A percentile compares a stretch with the other conserved stretches of the same genome.
Conservation (phyloP, 2,113 vertebrate genomes). For the Lates calcarifer region DNA sequence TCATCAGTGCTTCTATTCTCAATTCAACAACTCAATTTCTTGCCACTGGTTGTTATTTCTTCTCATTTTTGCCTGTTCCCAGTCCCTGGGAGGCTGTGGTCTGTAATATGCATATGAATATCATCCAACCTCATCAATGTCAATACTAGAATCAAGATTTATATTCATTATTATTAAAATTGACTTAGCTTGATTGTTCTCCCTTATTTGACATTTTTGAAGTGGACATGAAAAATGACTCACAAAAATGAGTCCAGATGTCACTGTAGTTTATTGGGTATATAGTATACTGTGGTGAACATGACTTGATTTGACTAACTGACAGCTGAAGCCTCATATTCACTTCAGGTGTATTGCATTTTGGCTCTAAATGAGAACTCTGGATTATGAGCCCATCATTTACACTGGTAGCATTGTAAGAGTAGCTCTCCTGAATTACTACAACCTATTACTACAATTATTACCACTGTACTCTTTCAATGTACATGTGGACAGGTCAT, state of each 20-base stretch:
- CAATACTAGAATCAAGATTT: too few relatives aligned
- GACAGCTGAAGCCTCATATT: not conserved
- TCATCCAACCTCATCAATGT: not conserved
- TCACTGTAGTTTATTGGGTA: too few relatives aligned
- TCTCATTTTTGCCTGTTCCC: not conserved
- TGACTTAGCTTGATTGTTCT: not conserved
- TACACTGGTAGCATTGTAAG: not conserved
- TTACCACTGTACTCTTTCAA: not conserved
- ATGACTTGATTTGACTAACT: too few relatives aligned
- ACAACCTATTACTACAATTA: too few relatives aligned
- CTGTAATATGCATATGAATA: not conserved
- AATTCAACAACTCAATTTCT: conserved; percentile 1
- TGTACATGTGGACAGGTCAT: not conserved
- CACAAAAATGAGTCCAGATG: too few relatives aligned
- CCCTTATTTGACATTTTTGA: too few relatives aligned
- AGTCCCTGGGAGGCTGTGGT: not conserved
- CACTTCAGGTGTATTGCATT: not conserved
- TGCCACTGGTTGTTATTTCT: not conserved
- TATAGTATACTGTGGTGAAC: too few relatives aligned
- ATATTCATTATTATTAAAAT: not conserved
- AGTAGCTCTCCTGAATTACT: fast-evolving
- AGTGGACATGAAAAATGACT: not conserved
- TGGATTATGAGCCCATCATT: not conserved
- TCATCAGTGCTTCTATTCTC: not conserved
- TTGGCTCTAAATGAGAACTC: not conserved